phyloP scores from a whole-genome alignment of 2,113 vertebrate genomes.

The Nanorana parkeri region DNA sequence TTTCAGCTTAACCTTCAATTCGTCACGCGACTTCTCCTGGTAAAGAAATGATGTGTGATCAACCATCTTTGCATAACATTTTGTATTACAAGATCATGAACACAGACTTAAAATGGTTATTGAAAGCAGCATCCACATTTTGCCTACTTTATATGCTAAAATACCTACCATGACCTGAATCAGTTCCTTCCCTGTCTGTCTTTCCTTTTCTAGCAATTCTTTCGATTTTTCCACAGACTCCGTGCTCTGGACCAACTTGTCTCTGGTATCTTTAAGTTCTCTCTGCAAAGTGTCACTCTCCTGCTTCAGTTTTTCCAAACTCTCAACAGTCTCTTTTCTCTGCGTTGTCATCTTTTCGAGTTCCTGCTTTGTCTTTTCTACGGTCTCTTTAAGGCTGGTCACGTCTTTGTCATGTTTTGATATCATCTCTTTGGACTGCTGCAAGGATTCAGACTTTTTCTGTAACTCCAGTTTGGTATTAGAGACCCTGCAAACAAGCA shows the following conservation, averaged over 20 bases:
- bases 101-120: neutral
- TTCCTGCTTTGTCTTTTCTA: slow-evolving; percentile 81
- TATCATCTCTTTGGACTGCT: slow-evolving; percentile 76
- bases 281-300: slow-evolving; percentile 80
- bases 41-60: neutral
- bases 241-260: slow-evolving; percentile 76
- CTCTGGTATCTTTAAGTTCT: slow-evolving; percentile 80
- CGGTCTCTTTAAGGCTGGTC: slow-evolving; percentile 73
- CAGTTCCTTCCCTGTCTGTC: slow-evolving; percentile 77
- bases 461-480: slow-evolving; percentile 81
- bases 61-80: neutral
- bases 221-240: slow-evolving; percentile 81
- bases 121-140: neutral
- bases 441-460: slow-evolving; percentile 80
- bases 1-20: slow-evolving; percentile 83
- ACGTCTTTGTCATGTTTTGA: slow-evolving; percentile 77
- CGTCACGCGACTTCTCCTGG: slow-evolving; percentile 87
- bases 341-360: slow-evolving; percentile 69
- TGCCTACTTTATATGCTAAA: neutral
- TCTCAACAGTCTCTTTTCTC: slow-evolving; percentile 59
- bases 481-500: slow-evolving; percentile 70
- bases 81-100: neutral
- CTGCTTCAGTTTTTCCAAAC: slow-evolving; percentile 77
- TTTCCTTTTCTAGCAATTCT: slow-evolving; percentile 85
- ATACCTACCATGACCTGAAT: slow-evolving; percentile 84